Conservation (phyloP, 2,888 invertebrate species). For the Cetonia aurata region DNA sequence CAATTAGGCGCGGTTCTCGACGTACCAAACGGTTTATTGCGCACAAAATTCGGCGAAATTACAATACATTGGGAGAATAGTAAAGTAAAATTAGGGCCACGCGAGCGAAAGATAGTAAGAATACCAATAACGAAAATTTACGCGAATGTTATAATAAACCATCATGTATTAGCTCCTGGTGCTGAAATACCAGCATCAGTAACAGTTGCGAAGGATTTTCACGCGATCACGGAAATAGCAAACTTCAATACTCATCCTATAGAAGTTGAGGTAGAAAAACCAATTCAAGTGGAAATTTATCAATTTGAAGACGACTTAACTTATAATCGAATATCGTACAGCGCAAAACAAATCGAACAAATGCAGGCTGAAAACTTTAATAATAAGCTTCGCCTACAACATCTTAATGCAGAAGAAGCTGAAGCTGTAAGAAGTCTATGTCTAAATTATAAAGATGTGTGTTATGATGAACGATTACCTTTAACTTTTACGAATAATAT, state of each 20-base stretch:
- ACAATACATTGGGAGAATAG: not conserved
- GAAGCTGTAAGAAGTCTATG: conserved; percentile 31
- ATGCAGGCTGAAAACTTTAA: conserved; percentile 6
- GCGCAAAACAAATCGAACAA: conserved; percentile 7
- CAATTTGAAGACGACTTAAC: no score
- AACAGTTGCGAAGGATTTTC: not conserved
- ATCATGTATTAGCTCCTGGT: conserved; percentile 17
- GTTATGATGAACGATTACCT: conserved; percentile 44
- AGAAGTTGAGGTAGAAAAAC: conserved; percentile 9
- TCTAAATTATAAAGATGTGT: conserved; percentile 45
- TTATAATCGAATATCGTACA: no score
- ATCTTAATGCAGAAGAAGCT: conserved; percentile 36
- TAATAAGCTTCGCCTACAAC: conserved; percentile 18
- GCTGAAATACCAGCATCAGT: conserved; percentile 29
- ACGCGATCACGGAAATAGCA: conserved; percentile 19
- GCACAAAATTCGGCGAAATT: not conserved
- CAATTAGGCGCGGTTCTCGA: not conserved
- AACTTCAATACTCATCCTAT: conserved; percentile 32
- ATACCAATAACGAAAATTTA: no score
- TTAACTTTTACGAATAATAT: conserved; percentile 21
- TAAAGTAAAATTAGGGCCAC: no score
- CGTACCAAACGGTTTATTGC: not conserved
- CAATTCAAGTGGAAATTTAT: not conserved
- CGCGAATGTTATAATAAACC: not conserved
- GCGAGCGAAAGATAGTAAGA: conserved; percentile 41